phyloP scores from a whole-genome alignment of 2,113 vertebrate genomes.

The Melanotaenia duboulayi region DNA sequence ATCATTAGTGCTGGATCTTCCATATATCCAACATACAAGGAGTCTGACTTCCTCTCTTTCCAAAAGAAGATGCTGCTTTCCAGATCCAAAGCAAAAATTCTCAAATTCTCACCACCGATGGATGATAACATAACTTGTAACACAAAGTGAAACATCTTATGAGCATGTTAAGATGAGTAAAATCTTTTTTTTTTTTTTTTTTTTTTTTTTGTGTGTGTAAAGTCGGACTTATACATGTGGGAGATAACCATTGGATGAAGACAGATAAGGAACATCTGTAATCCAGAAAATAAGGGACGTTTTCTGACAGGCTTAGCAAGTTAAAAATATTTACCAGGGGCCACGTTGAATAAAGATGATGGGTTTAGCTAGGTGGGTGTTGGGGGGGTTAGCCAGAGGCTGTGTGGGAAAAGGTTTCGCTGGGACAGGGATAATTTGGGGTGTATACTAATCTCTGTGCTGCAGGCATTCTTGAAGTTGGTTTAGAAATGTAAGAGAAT shows the following conservation, averaged over 20 bases:
- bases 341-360: constrained; percentile 80
- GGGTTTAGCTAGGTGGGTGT: constrained; percentile 66
- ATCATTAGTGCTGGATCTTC: no score
- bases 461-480: constrained; percentile 45
- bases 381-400: constrained; percentile 52
- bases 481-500: constrained; percentile 43
- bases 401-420: constrained; percentile 59
- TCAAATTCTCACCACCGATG: no score
- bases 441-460: constrained; percentile 51
- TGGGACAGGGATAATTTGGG: constrained; percentile 57
- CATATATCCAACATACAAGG: no score
- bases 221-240: neutral
- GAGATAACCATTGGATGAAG: constrained; percentile 14
- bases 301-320: constrained; percentile 72
- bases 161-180: no score
- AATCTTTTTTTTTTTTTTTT: no score
- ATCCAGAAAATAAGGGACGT: constrained; percentile 51
- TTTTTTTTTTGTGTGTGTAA: no score
- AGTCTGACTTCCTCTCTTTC: no score
- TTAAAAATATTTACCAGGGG: constrained; percentile 74
- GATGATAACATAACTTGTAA: no score
- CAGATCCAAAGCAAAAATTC: no score
- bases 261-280: constrained; percentile 24
- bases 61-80: no score
- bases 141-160: no score